Conservation (phyloP, 2,113 vertebrate genomes). For the Hipposideros armiger region DNA sequence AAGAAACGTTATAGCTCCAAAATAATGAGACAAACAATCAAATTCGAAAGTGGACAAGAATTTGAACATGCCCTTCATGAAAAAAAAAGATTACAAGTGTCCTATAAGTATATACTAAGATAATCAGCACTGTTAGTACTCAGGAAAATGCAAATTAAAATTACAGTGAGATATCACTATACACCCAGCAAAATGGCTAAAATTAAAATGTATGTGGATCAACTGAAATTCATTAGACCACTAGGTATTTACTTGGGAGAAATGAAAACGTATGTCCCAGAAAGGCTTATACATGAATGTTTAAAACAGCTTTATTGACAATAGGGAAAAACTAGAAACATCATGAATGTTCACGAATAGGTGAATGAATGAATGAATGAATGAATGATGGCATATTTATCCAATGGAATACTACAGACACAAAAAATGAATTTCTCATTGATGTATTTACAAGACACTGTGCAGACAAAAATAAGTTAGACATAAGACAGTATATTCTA, state of each 20-base stretch:
- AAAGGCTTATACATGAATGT: not conserved
- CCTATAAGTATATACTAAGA: not conserved
- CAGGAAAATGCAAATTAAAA: not conserved
- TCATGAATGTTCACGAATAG: not conserved
- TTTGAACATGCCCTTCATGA: not conserved
- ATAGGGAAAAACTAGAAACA: not conserved
- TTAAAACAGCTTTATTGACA: not conserved
- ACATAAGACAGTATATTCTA: not conserved
- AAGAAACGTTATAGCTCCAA: not conserved
- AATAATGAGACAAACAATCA: not conserved
- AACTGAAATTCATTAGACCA: not conserved
- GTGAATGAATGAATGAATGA: not conserved
- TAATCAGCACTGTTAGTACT: not conserved
- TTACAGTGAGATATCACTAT: not conserved
- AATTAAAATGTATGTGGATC: not conserved
- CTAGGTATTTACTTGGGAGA: not conserved
- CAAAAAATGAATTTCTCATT: not conserved
- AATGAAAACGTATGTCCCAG: not conserved
- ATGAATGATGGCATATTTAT: not conserved
- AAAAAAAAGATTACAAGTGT: not conserved
- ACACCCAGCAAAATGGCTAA: not conserved
- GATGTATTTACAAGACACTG: constrained; percentile 6
- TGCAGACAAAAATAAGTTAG: not conserved
- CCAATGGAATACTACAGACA: no score
- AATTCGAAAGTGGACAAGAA: not conserved